Base-by-base conservation (phyloP, 2,888 invertebrate species). In the Leptinotarsa haldemani region DNA sequence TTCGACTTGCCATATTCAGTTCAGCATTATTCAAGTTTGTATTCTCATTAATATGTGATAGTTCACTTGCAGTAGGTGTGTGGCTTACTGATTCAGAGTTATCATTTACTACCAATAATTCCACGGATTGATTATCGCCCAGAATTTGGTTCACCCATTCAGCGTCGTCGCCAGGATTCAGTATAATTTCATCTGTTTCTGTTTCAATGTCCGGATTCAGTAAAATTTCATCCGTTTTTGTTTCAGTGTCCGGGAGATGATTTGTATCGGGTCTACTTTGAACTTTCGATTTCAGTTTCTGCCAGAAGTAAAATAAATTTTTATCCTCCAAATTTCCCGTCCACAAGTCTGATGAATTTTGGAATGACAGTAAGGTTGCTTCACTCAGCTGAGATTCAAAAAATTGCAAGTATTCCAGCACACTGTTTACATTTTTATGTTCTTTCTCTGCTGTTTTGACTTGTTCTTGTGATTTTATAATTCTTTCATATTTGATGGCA, bases 281-380 rank as follows among this genome's bases (percentile, higher is more conserved):
- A 53, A 53, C 18, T 53, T 53, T 18, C 4, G 5, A n/a, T 53
- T 53, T 53, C 52, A 53, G 52, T n/a, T 53, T 53, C 52, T 53
- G 18, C 47, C 47, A 53, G 18, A 53, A 53, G 52, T 53, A 53
- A 53, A 53, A 53, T 53, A 7, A 53, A 53, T 53, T 53, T 53
- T 53, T 5, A 53, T 53, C 4, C 9, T 53, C 47, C 47, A 48
- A 48, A 48, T 48, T 48, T 48, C 47, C 47, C 47, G 47, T 48
- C 47, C 47, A 48, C 47, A 48, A 5, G 47, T 48, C 47, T 48
- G 47, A 15, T 48, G 47, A 48, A 48, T 48, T 48, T 48, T 48
- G 47, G 15, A 48, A 48, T 48, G 47, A 48, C 15, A 48, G 47
- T 48, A 48, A 48, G 47, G 47, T 48, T 48, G 47, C 47, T 48